Conservation (phyloP, 2,113 vertebrate genomes). For the Perca flavescens region DNA sequence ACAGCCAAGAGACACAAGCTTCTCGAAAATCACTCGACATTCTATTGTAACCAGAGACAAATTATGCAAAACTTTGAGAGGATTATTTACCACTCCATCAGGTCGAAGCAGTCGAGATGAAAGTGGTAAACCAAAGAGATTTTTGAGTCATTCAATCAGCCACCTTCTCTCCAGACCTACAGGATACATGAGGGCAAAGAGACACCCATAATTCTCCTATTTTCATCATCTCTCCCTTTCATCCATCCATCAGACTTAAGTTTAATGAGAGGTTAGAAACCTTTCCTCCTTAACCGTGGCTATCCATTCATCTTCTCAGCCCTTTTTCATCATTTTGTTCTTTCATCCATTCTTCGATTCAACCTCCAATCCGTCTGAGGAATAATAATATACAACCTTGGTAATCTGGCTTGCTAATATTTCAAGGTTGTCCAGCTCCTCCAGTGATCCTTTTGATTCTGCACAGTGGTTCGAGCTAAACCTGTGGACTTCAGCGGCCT, state of each 20-base stretch:
- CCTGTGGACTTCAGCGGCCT: constrained; percentile 6
- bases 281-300: constrained; percentile 45
- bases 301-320: constrained; percentile 72
- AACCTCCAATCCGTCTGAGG: constrained; percentile 43
- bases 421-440: constrained; percentile 67
- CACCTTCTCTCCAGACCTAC: constrained; percentile 32
- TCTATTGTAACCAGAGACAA: constrained; percentile 32
- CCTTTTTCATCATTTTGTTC: constrained; percentile 64
- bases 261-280: constrained; percentile 76
- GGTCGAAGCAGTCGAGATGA: constrained; percentile 48
- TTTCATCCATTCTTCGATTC: constrained; percentile 62
- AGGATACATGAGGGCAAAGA: constrained; percentile 45
- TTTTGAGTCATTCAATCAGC: constrained; percentile 59
- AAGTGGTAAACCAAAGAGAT: constrained; percentile 46
- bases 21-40: constrained; percentile 35
- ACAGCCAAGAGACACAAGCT: constrained; percentile 11
- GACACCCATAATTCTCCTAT: constrained; percentile 47
- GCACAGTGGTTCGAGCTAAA: constrained; percentile 28
- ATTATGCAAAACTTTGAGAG: constrained; percentile 56
- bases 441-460: constrained; percentile 43
- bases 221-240: constrained; percentile 64
- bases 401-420: constrained; percentile 56
- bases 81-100: constrained; percentile 61
- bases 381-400: constrained; percentile 72
- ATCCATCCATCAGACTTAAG: constrained; percentile 70